Conservation (phyloP, 2,113 vertebrate species). For the Trichechus manatus region DNA sequence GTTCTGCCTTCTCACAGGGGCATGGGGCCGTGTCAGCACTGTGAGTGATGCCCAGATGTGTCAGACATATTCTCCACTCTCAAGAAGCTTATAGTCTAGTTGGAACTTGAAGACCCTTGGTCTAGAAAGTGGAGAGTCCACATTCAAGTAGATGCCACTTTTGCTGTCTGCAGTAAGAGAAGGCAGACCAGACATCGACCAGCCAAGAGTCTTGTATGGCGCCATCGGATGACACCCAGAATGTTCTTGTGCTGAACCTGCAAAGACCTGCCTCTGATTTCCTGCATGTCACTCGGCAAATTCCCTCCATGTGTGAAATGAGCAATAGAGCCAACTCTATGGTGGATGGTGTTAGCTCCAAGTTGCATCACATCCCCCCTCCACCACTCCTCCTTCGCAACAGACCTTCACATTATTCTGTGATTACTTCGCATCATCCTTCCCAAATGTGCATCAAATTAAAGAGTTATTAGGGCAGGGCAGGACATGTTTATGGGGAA, state of each 20-base stretch:
- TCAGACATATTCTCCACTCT: neutral
- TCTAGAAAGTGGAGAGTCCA: neutral
- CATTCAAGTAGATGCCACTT: neutral
- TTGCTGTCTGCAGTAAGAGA: neutral
- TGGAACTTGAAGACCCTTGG: neutral
- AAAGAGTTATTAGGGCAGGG: constrained; percentile 86
- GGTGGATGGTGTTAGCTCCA: constrained; percentile 74
- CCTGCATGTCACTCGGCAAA: constrained; percentile 70
- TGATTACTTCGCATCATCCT: constrained; percentile 79
- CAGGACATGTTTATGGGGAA: constrained; percentile 84
- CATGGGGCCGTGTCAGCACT: neutral
- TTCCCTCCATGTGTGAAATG: constrained; percentile 81
- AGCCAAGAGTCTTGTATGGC: neutral
- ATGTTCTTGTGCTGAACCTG: constrained; percentile 69
- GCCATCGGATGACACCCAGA: constrained; percentile 58
- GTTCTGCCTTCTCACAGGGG: neutral
- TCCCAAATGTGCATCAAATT: constrained; percentile 88
- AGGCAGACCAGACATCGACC: neutral
- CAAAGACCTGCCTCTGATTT: constrained; percentile 76
- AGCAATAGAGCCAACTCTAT: constrained; percentile 77
- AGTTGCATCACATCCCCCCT: constrained; percentile 78
- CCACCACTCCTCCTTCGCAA: constrained; percentile 78
- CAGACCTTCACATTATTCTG: constrained; percentile 79
- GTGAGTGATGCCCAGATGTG: neutral
- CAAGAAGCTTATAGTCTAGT: neutral